Evolutionary conservation across 2,888 invertebrate genomes (phyloP).

Genomic region (Ochropacha duplaris): DNA sequence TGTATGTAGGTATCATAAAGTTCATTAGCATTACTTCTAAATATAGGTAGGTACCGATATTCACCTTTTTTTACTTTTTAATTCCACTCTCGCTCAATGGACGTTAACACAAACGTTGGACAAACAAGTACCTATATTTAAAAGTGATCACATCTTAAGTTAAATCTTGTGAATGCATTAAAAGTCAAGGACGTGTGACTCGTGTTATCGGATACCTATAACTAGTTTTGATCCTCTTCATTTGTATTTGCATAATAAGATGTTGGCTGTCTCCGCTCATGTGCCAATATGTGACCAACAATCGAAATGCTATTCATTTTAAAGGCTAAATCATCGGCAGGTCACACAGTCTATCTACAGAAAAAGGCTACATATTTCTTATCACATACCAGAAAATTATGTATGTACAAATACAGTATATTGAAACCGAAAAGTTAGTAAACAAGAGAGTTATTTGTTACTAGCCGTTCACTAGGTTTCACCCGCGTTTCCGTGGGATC

Average conservation of each 20-base stretch:
- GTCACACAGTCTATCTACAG: not conserved
- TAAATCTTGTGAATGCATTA: slow-evolving; percentile 37
- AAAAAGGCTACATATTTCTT: not conserved
- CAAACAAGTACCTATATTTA: not conserved
- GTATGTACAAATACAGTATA: no score
- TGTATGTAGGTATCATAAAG: not conserved
- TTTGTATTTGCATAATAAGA: slow-evolving; percentile 34
- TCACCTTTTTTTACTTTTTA: not conserved
- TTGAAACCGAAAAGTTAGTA: no score
- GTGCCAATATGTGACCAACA: slow-evolving; percentile 3
- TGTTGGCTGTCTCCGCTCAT: slow-evolving; percentile 8
- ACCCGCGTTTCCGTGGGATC: no score
- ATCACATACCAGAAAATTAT: no score
- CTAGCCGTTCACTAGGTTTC: no score
- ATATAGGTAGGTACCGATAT: not conserved
- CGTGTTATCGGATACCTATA: slow-evolving; percentile 31
- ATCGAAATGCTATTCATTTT: not conserved
- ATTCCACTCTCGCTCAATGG: not conserved
- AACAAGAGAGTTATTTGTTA: not conserved
- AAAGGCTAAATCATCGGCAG: not conserved
- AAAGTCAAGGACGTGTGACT: slow-evolving; percentile 57
- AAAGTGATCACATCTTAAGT: slow-evolving; percentile 4
- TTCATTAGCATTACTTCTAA: not conserved
- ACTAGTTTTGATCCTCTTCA: slow-evolving; percentile 49
- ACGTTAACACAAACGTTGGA: not conserved